Conservation (phyloP, 2,888 invertebrate genomes). For the Drosophila basisetae region DNA sequence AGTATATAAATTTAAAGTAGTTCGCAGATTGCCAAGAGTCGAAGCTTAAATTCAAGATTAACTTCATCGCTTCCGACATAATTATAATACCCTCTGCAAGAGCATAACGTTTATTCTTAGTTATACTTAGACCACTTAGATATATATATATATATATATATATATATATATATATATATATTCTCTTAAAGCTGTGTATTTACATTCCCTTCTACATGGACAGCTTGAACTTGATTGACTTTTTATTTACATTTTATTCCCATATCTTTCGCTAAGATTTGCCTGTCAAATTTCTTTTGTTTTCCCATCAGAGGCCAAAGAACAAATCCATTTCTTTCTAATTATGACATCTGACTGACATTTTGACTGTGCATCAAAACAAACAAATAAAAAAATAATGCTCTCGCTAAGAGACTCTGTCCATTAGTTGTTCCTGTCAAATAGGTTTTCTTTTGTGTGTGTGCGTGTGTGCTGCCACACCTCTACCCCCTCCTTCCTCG, state of each 20-base stretch:
- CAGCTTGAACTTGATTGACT: slow-evolving; percentile 14
- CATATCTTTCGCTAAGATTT: background rate
- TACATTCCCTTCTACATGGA: background rate
- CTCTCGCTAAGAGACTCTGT: slow-evolving; percentile 15
- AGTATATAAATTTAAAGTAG: background rate
- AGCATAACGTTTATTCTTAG: background rate
- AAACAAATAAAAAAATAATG: slow-evolving; percentile 28
- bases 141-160: background rate
- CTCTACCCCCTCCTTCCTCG: background rate
- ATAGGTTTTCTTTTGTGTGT: background rate
- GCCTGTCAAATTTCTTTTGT: slow-evolving; percentile 39
- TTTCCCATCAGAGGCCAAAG: slow-evolving; percentile 23
- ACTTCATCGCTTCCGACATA: background rate
- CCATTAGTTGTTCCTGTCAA: slow-evolving; percentile 43
- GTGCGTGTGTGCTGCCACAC: slow-evolving; percentile 18
- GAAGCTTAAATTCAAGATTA: background rate
- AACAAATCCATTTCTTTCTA: slow-evolving; percentile 32
- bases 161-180: too few relatives aligned
- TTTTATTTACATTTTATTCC: background rate
- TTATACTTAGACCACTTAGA: background rate
- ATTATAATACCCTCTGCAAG: background rate
- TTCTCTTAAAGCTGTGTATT: background rate
- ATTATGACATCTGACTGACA: slow-evolving; percentile 64
- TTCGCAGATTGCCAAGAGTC: background rate
- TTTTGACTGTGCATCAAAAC: slow-evolving; percentile 50